These are phyloP conservation scores for Papilio protenor DNA, from an alignment of 2,888 invertebrate species.

Conservation along the genomic window DNA sequence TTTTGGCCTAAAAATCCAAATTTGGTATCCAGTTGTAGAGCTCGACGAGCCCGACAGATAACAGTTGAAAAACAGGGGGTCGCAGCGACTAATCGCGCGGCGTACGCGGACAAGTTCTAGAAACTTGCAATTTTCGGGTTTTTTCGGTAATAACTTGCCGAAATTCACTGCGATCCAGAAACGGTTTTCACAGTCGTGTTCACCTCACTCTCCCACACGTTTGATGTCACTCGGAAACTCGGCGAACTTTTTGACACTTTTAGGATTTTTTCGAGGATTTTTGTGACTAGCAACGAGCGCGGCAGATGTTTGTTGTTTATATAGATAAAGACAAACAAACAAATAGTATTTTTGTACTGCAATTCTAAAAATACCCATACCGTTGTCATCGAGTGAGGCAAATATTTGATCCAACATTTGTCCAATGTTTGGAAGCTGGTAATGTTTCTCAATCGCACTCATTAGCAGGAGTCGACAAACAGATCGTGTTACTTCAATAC, in stretches of 20 bases:
- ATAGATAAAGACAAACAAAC: too few species aligned
- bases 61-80: too few species aligned
- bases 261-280: too few species aligned
- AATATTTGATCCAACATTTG: slow-evolving; percentile 9
- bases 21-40: too few species aligned
- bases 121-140: neutral
- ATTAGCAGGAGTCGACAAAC: slow-evolving; percentile 18
- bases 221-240: too few species aligned
- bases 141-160: neutral
- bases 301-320: too few species aligned
- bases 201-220: neutral
- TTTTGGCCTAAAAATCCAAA: too few species aligned
- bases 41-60: too few species aligned
- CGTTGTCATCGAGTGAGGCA: neutral
- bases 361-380: neutral
- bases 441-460: neutral
- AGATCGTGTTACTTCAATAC: slow-evolving; percentile 10
- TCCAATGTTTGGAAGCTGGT: slow-evolving; percentile 3
- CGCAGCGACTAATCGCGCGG: too few species aligned
- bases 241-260: too few species aligned
- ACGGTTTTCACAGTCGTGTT: neutral
- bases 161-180: neutral
- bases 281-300: too few species aligned
- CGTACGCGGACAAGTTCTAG: too few species aligned
- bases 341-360: neutral